Evolutionary conservation across 2,888 invertebrate species (phyloP), one percentile per base, ranked within the genome.

Genomic region (Zelleria hepariella): DNA sequence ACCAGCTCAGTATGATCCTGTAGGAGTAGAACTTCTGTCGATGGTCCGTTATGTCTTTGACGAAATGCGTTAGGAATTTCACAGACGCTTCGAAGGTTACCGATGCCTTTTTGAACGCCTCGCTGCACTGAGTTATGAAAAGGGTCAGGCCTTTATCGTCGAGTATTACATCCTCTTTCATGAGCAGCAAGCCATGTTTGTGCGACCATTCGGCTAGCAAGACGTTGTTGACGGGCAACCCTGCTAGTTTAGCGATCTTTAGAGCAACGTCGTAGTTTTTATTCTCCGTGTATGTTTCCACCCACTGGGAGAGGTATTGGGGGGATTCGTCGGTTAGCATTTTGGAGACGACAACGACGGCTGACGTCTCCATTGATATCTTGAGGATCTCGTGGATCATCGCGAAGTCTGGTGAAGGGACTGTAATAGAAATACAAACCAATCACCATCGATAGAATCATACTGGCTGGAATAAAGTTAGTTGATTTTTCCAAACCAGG

Each of bases 51-150:
- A 92, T 85, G 62, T 88, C 86, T 2, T 87, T 84, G 0, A 91
- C 89, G 62, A 91, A 86, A 59, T 89, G 82, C 0, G 92, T 79
- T 49, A 93, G 90, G 72, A 94, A 94, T 63, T 91, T 77, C 0
- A 93, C 91, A 0, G 93, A 90, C 20, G 91, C 86, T 62, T 90
- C 90, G 18, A 93, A 91, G 0, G 90, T 80, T 0, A 94, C 90
- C 0, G 91, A 80, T 58, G 92, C 90, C 32, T 88, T 80, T 65
- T 87, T 85, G 64, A 94, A 93, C 57, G 91, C 91, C 56, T 82
- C 76, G 62, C 93, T 91, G 65, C 93, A 93, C 54, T 90, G 82
- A 0, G 87, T 83, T 79, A 93, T 91, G 68, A 92, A 92, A 0
- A 81, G 71, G 0, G 84, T 82, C 42, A 85, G 72, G 7, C 82